Evolutionary conservation across 2,113 vertebrate species (phyloP), one percentile per base, ranked within the genome.

Genomic region (Bettongia penicillata): DNA sequence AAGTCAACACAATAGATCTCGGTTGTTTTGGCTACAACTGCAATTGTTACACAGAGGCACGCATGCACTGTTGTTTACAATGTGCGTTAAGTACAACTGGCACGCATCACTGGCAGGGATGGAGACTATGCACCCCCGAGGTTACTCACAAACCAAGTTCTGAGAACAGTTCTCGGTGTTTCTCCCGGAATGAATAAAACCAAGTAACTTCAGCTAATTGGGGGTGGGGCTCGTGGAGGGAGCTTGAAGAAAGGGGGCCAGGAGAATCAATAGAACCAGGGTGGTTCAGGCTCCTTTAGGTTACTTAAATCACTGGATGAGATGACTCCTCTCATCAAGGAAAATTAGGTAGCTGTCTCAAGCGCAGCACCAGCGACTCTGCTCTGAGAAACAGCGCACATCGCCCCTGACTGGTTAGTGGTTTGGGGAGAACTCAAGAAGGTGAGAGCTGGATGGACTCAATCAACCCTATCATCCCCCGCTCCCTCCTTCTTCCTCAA

Each of bases 1-100:
- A 97, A 97, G 97, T 97, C 97, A 98, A 97, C 97, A 98, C 90
- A 95, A 96, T 90, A 96, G 94, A 91, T 77, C 89, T 9, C 90
- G 16, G 68, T 37, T 96, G 96, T 93, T 96, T 94, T 1, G 47
- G 89, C 91, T 96, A 22, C 84, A 90, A 95, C 12, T 23, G 95
- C 31, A 92, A 94, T 95, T 9, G 91, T 90, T 95, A 91, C 90
- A 22, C 68, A 0, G 19, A 48, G 49, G 47, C 93, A 97, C 53
- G 97, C 96, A 95, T 55, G 94, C 95, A 94, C 55, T 3, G 50
- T 37, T 96, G 97, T 97, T 97, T 93, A 97, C 97, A 96, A 97
- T 91, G 97, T 92, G 97, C 94, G 97, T 96, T 50, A 97, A 98
- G 96, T 53, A 97, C 98, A 0, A 3, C 97, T 97, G 96, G 95